phyloP scores from a whole-genome alignment of 2,113 vertebrate genomes.

The Oceanites oceanicus region DNA sequence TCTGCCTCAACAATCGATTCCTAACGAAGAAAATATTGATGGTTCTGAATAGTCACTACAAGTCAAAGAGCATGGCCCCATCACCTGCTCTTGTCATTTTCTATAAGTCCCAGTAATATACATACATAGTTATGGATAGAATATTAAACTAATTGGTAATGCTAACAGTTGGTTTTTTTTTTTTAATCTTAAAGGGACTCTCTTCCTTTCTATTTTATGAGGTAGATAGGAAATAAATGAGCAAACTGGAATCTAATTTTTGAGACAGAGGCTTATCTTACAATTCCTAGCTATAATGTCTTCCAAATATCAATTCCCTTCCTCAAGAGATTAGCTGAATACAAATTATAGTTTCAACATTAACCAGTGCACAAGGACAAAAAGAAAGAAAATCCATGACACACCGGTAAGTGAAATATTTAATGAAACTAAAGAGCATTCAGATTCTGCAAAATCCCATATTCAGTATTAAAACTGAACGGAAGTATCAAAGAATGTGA shows the following conservation, averaged over 20 bases:
- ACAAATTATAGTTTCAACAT: conserved; percentile 26
- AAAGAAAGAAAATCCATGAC: conserved; percentile 16
- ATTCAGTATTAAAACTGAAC: not conserved
- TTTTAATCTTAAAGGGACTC: not conserved
- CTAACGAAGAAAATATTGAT: not conserved
- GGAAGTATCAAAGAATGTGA: not conserved
- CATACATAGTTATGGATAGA: not conserved
- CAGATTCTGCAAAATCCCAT: not conserved
- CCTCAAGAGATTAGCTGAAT: conserved; percentile 28
- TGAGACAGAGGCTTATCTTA: conserved; percentile 37
- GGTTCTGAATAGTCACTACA: conserved; percentile 31
- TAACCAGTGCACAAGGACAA: not conserved
- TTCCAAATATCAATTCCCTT: conserved; percentile 4
- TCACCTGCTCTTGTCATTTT: conserved; percentile 56
- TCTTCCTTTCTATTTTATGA: not conserved
- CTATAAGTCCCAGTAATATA: not conserved
- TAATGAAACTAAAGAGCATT: not conserved
- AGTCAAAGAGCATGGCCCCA: conserved; percentile 58
- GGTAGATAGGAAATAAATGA: conserved; percentile 6
- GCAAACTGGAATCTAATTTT: conserved; percentile 23
- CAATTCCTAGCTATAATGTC: not conserved
- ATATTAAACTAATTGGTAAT: not conserved
- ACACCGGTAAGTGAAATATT: not conserved
- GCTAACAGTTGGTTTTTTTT: not conserved
- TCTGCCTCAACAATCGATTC: not conserved